Evolutionary conservation across 23 tunicate species (phyloP).

Genomic region (Halocynthia aurantium): DNA sequence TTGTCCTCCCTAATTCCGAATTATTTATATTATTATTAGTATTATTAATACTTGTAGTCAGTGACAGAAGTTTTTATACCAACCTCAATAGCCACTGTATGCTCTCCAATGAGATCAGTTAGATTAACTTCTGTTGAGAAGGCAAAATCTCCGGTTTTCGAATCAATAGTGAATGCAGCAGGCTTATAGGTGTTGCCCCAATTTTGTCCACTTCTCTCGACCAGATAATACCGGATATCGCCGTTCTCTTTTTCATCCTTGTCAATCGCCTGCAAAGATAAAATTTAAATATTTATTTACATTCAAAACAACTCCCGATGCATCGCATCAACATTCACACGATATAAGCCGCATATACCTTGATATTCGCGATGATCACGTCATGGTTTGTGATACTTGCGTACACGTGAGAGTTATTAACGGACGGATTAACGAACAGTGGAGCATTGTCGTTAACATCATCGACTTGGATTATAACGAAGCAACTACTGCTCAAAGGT

Average conservation of each 20-base stretch:
- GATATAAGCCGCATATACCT: too few relatives aligned
- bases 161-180: conserved; percentile 29
- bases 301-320: too few relatives aligned
- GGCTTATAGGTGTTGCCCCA: conserved; percentile 4
- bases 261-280: conserved; percentile 36
- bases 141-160: conserved; percentile 21
- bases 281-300: background rate
- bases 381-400: conserved; percentile 18
- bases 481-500: conserved; percentile 35
- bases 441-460: conserved; percentile 73
- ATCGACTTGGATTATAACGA: conserved; percentile 24
- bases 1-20: too few relatives aligned
- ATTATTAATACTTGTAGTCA: background rate
- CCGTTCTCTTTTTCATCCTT: conserved; percentile 19
- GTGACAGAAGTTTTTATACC: background rate
- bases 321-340: too few relatives aligned
- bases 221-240: conserved; percentile 27
- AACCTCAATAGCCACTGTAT: conserved; percentile 36
- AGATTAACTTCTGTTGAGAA: too few relatives aligned
- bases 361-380: too few relatives aligned
- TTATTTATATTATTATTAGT: too few relatives aligned
- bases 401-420: conserved; percentile 34
- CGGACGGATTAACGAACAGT: conserved; percentile 31
- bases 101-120: conserved; percentile 20
- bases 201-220: background rate